phyloP scores from a whole-genome alignment of 2,888 invertebrate species.

The Monochamus alternatus region DNA sequence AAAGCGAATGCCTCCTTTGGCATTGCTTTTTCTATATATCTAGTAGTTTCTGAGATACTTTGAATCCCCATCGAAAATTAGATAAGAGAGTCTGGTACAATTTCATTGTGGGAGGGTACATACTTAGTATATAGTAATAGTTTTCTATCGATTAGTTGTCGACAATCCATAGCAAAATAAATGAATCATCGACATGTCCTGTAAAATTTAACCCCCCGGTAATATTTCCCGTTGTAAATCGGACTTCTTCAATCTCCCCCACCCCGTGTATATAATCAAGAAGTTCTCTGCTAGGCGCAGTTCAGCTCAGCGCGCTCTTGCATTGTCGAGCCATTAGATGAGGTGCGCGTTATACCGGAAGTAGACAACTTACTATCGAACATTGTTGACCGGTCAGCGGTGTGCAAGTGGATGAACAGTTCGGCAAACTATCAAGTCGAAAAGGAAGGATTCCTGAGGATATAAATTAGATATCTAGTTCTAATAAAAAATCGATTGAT shows the following conservation, averaged over 20 bases:
- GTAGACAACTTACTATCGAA: conserved; percentile 46
- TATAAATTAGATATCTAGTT: neutral
- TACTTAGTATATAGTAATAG: no score
- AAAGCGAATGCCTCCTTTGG: no score
- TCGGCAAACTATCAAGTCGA: neutral
- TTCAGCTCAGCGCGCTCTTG: conserved; percentile 33
- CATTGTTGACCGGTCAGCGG: conserved; percentile 41
- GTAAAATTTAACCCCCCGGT: conserved; percentile 15
- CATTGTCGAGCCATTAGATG: conserved; percentile 38
- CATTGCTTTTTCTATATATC: no score
- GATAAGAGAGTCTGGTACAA: no score
- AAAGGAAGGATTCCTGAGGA: conserved; percentile 3
- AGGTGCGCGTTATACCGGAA: conserved; percentile 52
- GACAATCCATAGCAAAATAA: conserved; percentile 7
- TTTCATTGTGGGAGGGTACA: no score
- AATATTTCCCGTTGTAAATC: conserved; percentile 36
- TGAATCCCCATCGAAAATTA: no score
- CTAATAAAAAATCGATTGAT: neutral
- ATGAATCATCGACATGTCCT: conserved; percentile 20
- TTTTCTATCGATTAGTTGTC: neutral
- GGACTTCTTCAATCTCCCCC: conserved; percentile 37
- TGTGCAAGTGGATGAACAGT: conserved; percentile 45
- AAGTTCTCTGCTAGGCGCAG: conserved; percentile 40
- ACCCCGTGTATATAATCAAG: conserved; percentile 36
- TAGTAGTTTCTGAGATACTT: no score